Evolutionary conservation across 1,140 invertebrate species (phyloP), one percentile per base, ranked within the genome.

Genomic region (Hycleus phaleratus): DNA sequence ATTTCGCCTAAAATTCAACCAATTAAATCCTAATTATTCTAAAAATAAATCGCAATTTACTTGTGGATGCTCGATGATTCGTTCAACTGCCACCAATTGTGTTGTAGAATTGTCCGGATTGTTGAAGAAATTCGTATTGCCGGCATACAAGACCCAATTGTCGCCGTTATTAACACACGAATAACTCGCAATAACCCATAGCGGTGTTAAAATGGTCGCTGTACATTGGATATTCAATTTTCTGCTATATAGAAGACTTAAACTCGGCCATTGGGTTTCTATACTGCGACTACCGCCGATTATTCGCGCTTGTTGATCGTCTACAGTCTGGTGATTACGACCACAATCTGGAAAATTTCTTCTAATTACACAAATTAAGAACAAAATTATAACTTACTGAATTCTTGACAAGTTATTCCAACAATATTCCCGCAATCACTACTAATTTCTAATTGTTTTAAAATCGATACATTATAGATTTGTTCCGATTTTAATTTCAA

Each of bases 121-220:
- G 38, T 50, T 62, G 26, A 73, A 69, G 42, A 75, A 69, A 51
- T 71, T 68, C 24, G 69, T 67, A 24, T 74, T 75, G 44, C 77
- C 79, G 2, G 76, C 74, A 52, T 75, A 78, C 5, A 80, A 67
- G 59, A 70, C 60, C 76, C 76, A 77, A 32, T 71, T 67, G 3
- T 68, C 62, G 9, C 9, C 10, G 4, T 10, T 9, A 42, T 42
- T 42, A 4, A n/a, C 40, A 53, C 82, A 85, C 1, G 78, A 80
- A 58, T 81, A 81, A 62, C 81, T 80, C 5, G 81, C 77, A 38
- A 84, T 65, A 11, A 77, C 74, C 75, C 82, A 81, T 62, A 75
- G 74, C 2, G 82, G 81, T 44, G 79, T 74, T 12, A 85, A 61
- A n/a, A 84, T 69, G 53, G 77, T 81, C 4, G 79, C 78, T 4